Base-by-base conservation (phyloP, 2,888 invertebrate species). In the Mystacides longicornis region DNA sequence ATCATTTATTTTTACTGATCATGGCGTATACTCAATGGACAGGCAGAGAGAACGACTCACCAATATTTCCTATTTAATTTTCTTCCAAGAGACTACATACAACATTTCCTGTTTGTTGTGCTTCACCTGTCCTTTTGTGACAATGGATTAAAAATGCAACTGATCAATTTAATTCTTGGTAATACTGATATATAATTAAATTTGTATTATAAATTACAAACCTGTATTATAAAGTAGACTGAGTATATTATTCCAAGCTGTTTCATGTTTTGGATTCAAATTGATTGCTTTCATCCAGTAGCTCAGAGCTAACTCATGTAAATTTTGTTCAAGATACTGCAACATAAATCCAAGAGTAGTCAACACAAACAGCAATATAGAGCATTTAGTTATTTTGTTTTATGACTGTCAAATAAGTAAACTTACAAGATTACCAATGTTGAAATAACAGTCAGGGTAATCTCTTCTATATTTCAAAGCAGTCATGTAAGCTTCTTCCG, bases 401-500 rank as follows among this genome's bases (percentile, higher is more conserved):
- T n/a, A n/a, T n/a, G n/a, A 45, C 55, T 27, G 27, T 7, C 27
- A 27, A 11, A 27, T 27, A 11, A 27, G 11, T 27, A 7, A 7
- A 69, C 71, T 69, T 75, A 93, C 92, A 81, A 97, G 75, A 72
- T 96, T 94, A 45, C 97, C 97, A 64, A 98, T 79, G 72, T 98
- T 98, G 67, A 94, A 98, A 66, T 86, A 86, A 67, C 95, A 95
- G 68, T 96, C 93, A 0, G 96, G 89, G 73, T 96, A 97, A 59
- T 83, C 83, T 51, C 78, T 80, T 42, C 94, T 79, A 68, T 87
- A 81, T 27, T 73, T 76, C 2, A 97, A 72, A 1, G 97, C 96
- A 52, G 78, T 86, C 64, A 81, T 73, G 68, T 96, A 97, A 64
- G 93, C 89, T 18, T 69, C 67, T 66, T 90, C 82, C 0, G 96